Evolutionary conservation across 2,113 vertebrate genomes (phyloP), one percentile per base, ranked within the genome.

Genomic region (Lamprologus ornatipinnis): DNA sequence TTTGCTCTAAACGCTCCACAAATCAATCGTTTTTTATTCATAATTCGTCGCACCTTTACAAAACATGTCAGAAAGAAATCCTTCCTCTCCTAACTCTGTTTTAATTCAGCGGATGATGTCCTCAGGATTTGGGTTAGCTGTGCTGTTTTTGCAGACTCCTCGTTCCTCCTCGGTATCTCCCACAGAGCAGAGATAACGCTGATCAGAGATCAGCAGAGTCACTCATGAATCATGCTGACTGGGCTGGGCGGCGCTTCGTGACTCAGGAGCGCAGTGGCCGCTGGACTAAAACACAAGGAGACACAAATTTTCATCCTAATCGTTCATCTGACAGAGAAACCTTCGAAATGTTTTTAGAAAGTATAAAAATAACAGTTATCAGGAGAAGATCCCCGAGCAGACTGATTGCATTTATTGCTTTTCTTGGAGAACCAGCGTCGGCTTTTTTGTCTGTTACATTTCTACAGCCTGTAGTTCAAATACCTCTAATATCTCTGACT

Each of bases 181-280:
- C 55, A 21, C 88, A 82, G 63, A 78, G 82, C 78, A 37, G 65
- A 12, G 47, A 55, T 53, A 51, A 19, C 0, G 33, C 55, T 65
- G 89, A 82, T 84, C 68, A 79, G 57, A 82, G 58, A 92, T 83
- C 80, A 84, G 83, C 86, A 81, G 42, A 84, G 58, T 90, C 85
- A 81, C 86, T 80, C 54, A 45, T 80, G 85, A 31, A 65, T 85
- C 79, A 86, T 57, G 80, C 83, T 83, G 85, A 85, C 49, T 3
- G 58, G 21, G 7, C 21, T 40, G 70, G 68, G 54, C 9, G 14
- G 11, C 14, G 1, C 35, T 54, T 40, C 26, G 8, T 88, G 86
- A 90, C 80, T 85, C 83, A 80, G 23, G 73, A 84, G 42, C 17
- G 2, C 80, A 10, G 33, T 4, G 33, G 23, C 21, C 26, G 4